A percentile compares a stretch with the other conserved stretches of the same genome.
Evolutionary conservation across 2,888 invertebrate species (phyloP).

Genomic region (Koerneria pararmatus): DNA sequence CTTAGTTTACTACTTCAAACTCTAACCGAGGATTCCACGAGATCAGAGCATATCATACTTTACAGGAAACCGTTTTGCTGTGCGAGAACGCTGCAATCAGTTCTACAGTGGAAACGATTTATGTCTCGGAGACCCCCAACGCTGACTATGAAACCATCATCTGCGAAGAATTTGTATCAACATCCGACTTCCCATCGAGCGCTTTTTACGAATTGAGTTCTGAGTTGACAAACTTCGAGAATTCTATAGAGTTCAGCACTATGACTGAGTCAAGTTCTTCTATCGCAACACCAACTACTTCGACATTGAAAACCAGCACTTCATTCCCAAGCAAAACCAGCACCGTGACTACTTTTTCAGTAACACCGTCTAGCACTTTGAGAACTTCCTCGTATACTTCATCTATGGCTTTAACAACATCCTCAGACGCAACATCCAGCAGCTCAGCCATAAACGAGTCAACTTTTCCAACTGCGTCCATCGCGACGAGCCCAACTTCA

Average conservation of each 20-base stretch:
- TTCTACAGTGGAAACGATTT: no score
- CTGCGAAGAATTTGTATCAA: not conserved
- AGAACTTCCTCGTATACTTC: not conserved
- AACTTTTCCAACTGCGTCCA: not conserved
- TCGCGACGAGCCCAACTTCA: not conserved
- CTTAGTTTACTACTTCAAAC: no score
- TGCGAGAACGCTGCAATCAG: no score
- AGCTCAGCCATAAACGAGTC: not conserved
- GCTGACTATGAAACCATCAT: not conserved
- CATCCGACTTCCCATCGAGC: not conserved
- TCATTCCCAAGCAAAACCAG: not conserved
- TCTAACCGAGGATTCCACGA: no score
- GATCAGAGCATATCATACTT: no score
- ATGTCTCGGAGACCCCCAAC: not conserved
- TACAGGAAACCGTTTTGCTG: no score
- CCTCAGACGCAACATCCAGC: not conserved
- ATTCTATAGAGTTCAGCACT: not conserved
- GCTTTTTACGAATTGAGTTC: not conserved
- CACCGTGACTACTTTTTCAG: not conserved
- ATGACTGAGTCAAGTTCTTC: not conserved
- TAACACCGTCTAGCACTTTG: not conserved
- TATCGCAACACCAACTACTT: not conserved
- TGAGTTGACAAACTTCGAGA: not conserved
- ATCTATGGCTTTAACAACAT: not conserved
- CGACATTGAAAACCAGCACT: slow-evolving; percentile 4